Base-by-base conservation (phyloP, 2,797 vertebrate species). In the Hafferia zeledoni region DNA sequence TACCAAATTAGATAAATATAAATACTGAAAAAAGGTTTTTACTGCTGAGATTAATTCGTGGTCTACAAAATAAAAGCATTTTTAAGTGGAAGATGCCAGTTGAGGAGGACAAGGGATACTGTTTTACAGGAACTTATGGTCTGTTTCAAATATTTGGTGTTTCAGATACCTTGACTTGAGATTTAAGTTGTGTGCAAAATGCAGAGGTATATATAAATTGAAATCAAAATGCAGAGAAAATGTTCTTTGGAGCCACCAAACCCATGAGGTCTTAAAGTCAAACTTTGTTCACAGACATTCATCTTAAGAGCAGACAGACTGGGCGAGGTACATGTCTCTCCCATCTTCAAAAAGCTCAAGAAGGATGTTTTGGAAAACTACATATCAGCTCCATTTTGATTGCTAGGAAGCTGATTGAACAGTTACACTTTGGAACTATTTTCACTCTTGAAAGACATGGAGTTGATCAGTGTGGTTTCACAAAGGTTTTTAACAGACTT, bases 201-300 rank as follows among this genome's bases (percentile, higher is more conserved):
- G 3, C 9, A 50, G n/a, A 31, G 0, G 1, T 77, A 52, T 86
- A 5, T 37, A 7, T 37, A 25, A 82, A 72, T 17, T 77, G 11
- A 5, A 68, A 55, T 30, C 20, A 43, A 76, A 91, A 55, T 53
- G 3, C 9, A 74, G 41, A 74, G 3, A 80, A 90, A 90, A 61
- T 47, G 0, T 47, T 57, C 50, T 50, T 31, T 89, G 37, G 6
- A 81, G 19, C 10, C 16, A 65, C 13, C 4, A 79, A 78, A 69
- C 4, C 10, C 6, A 6, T 24, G 17, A 47, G 6, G 9, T 60
- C 89, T 79, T 23, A 63, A 89, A 84, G 22, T 9, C 9, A 75
- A 67, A 28, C 5, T 65, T 3, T 15, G 11, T 43, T 82, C 6
- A 15, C 0, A 0, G 39, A 74, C 5, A 2, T 60, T 79, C 37